Base-by-base conservation (phyloP, 2,113 vertebrate genomes). In the Macquaria ambigua region DNA sequence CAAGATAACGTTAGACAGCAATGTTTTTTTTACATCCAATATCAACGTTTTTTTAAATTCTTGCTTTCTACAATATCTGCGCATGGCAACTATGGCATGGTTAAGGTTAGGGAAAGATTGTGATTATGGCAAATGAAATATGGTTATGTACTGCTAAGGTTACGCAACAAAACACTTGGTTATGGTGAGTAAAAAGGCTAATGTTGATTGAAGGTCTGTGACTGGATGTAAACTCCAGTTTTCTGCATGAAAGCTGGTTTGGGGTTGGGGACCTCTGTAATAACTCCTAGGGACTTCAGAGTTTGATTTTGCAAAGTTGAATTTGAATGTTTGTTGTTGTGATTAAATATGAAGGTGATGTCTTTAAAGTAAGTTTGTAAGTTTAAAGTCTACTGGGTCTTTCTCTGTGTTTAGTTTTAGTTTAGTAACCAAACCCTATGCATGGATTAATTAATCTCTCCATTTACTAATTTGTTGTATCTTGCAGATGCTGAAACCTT, bases 391-490 rank as follows among this genome's bases (percentile, higher is more conserved):
- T 7, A 37, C 14, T 11, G 0, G 43, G 43, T 7, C 37, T 6
- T 0, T 72, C 3, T 71, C 2, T 55, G 8, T 46, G 11, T 55
- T 67, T 69, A 41, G 53, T 56, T n/a, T n/a, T n/a, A n/a, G n/a
- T n/a, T n/a, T n/a, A n/a, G n/a, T 74, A 28, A 63, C 15, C 67
- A 53, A 55, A 41, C 61, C 50, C 1, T 6, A 16, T 52, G 68
- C 63, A 25, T 69, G 61, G 6, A 70, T 58, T 7, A 11, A 34
- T 77, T 39, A 15, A 37, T 77, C 50, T 55, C 21, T 50, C 56
- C 25, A 15, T 37, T 50, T 46, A 70, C 59, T 85, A 37, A 81
- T 78, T 50, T 77, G 64, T 68, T 64, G 10, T 63, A 25, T 76
- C 59, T 39, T 77, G 1, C 41, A 76, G 59, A 34, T 9, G 55